Evolutionary conservation across 2,888 invertebrate genomes (phyloP).

Genomic region (Drosophila colorata): DNA sequence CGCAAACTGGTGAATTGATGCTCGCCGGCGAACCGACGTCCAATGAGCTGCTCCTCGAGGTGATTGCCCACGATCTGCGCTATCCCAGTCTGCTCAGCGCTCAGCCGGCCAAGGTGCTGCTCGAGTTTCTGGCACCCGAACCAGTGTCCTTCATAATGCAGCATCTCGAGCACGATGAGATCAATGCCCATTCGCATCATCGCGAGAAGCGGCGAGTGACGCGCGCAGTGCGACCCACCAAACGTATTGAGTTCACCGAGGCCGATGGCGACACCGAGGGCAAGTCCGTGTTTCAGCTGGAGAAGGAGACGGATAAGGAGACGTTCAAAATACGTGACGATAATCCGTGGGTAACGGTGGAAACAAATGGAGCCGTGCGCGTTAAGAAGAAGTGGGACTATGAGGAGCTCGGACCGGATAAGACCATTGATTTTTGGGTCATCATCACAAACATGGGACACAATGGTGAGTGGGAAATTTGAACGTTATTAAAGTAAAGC

Average conservation of each 20-base stretch:
- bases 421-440: constrained; percentile 98
- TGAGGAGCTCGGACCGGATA: constrained; percentile 96
- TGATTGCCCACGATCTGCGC: constrained; percentile 93
- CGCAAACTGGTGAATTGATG: constrained; percentile 96
- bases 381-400: constrained; percentile 99
- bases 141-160: constrained; percentile 88
- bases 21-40: constrained; percentile 91
- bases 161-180: constrained; percentile 86
- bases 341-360: constrained; percentile 97
- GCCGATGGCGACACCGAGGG: constrained; percentile 95
- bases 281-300: constrained; percentile 94
- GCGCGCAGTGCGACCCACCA: constrained; percentile 96
- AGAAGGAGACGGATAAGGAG: constrained; percentile 96
- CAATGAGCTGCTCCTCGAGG: constrained; percentile 89
- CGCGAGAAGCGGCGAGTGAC: constrained; percentile 93
- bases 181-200: constrained; percentile 86
- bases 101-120: constrained; percentile 90
- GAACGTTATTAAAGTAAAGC: too few species aligned
- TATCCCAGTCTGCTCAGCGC: constrained; percentile 90
- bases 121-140: constrained; percentile 89
- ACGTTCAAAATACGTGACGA: constrained; percentile 97
- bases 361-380: constrained; percentile 95
- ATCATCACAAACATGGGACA: constrained; percentile 96
- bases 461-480: constrained; percentile 89
- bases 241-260: constrained; percentile 96